Conservation (phyloP, 1,140 invertebrate genomes). For the Paraescarpia echinospica region DNA sequence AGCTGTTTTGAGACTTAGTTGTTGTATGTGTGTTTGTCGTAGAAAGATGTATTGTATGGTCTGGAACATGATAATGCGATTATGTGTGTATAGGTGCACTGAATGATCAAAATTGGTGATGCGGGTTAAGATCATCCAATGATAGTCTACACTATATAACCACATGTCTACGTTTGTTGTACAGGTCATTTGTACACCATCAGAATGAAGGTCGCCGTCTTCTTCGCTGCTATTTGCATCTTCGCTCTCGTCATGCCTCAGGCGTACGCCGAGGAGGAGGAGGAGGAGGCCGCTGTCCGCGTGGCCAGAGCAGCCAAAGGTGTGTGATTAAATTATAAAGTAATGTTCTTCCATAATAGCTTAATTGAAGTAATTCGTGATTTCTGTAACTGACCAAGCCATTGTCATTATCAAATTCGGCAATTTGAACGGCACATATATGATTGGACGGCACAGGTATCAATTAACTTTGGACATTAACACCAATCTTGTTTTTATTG, state of each 20-base stretch:
- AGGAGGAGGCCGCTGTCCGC: neutral
- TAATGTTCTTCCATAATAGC: too few relatives aligned
- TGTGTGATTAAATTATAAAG: neutral
- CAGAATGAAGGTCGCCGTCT: neutral
- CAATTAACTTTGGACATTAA: too few relatives aligned
- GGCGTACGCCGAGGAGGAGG: slow-evolving; percentile 1
- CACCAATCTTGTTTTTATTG: too few relatives aligned
- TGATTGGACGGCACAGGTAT: too few relatives aligned
- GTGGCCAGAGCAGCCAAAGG: neutral
- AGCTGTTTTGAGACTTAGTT: too few relatives aligned
- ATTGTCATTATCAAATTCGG: too few relatives aligned
- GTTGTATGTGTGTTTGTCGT: too few relatives aligned
- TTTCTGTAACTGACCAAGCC: too few relatives aligned
- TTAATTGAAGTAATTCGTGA: too few relatives aligned
- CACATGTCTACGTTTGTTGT: neutral
- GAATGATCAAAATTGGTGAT: neutral
- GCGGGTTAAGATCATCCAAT: neutral
- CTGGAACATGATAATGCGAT: too few relatives aligned
- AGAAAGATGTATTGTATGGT: neutral
- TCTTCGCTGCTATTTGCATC: slow-evolving; percentile 4
- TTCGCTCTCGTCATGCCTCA: neutral
- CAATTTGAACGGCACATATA: too few relatives aligned
- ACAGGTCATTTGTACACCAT: neutral
- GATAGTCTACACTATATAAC: neutral
- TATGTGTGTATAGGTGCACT: neutral